Base-by-base conservation (phyloP, 2,113 vertebrate species). In the Coryphaenoides rupestris region DNA sequence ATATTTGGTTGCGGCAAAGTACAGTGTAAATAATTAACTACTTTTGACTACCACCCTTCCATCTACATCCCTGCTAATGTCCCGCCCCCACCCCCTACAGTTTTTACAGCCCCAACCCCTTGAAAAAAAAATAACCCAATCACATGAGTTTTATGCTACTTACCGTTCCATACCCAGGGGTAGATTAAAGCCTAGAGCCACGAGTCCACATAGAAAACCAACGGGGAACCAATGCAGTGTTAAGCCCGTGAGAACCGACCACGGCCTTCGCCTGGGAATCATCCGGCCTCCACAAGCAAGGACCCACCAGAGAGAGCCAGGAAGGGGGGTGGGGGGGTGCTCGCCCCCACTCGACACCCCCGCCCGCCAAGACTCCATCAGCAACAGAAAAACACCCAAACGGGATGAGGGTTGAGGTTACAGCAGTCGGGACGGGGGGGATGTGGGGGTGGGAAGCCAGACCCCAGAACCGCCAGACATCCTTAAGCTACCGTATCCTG, bases 401-500 rank as follows among this genome's bases (percentile, higher is more conserved):
- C 83, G 79, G 84, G 33, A 86, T 82, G 86, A 85, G 79, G 80
- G 89, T n/a, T n/a, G n/a, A n/a, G 79, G 75, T 77, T 86, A 89
- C 87, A 86, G 86, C 83, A 85, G 84, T 85, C 78, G 82, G 83
- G 33, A 16, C n/a, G n/a, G n/a, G n/a, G n/a, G n/a, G n/a, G n/a
- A n/a, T n/a, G n/a, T n/a, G n/a, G n/a, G n/a, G n/a, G n/a, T n/a
- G 47, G 78, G 84, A 83, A 83, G 87, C 87, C 89, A 89, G 90
- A 87, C 87, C 90, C 89, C 88, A 90, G 91, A 91, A 87, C 90
- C 91, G 91, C 90, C 89, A 90, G 88, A 86, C 88, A 87, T 91
- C 93, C 94, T 94, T 91, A 94, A 92, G 94, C 93, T 96, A 88
- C 83, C 80, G 87, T 87, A 94, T 95, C 93, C 93, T 95, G 93